Evolutionary conservation across 2,113 vertebrate genomes (phyloP).

Genomic region (Rattus rattus): DNA sequence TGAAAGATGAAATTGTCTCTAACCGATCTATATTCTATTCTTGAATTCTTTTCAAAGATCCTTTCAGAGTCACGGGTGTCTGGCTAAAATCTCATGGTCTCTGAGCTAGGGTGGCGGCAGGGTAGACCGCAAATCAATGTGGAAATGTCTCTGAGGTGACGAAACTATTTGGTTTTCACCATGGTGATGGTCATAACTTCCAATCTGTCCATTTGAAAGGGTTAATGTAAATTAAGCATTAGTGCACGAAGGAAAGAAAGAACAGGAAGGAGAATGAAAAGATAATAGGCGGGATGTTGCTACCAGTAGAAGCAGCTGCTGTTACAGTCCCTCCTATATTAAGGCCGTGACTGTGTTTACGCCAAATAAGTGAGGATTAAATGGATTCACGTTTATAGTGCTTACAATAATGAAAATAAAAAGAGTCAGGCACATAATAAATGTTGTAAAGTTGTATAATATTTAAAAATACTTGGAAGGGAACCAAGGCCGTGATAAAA

Average conservation of each 20-base stretch:
- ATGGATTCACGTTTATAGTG: not conserved
- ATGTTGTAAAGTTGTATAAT: not conserved
- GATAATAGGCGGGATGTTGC: not conserved
- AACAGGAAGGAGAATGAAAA: no score
- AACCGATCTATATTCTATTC: not conserved
- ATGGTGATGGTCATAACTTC: not conserved
- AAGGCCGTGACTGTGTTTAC: not conserved
- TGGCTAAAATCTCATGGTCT: not conserved
- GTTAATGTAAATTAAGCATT: not conserved
- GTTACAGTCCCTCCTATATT: not conserved
- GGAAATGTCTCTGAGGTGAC: not conserved
- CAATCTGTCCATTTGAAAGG: not conserved
- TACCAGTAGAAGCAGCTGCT: not conserved
- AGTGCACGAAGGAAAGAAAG: not conserved
- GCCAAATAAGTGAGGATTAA: not conserved
- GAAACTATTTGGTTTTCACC: not conserved
- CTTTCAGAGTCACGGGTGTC: not conserved
- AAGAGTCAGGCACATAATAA: not conserved
- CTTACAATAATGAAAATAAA: not conserved
- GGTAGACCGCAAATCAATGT: not conserved
- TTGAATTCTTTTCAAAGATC: not conserved
- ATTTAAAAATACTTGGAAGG: conserved; percentile 4
- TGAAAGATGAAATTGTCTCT: not conserved
- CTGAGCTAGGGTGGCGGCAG: not conserved
- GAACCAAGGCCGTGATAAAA: not conserved